Evolutionary conservation across 30 jellyfish, hydroid and myxozoan genomes (phyloP).

Genomic region (Hydractinia symbiolongicarpus): DNA sequence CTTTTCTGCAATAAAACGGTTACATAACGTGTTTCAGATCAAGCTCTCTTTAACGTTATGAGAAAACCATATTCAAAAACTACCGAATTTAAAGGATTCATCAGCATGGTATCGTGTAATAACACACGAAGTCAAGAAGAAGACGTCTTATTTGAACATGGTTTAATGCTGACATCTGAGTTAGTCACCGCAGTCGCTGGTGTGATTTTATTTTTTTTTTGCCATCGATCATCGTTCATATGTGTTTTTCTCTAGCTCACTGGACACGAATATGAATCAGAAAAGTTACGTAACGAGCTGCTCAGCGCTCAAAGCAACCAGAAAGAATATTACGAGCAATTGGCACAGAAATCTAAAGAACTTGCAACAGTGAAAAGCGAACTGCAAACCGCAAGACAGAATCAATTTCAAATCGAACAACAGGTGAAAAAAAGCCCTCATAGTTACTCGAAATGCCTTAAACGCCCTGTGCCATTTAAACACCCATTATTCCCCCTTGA

Average conservation of each 20-base stretch:
- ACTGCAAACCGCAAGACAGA: slow-evolving; percentile 45
- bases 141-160: too few relatives aligned
- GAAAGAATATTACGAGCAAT: slow-evolving; percentile 80
- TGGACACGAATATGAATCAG: slow-evolving; percentile 44
- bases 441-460: too few relatives aligned
- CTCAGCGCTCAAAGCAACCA: slow-evolving; percentile 61
- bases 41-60: not conserved
- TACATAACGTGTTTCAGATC: not conserved
- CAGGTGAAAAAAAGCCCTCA: slow-evolving; percentile 24
- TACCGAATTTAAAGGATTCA: too few relatives aligned
- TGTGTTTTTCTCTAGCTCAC: slow-evolving; percentile 25
- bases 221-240: too few relatives aligned
- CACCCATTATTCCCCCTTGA: too few relatives aligned
- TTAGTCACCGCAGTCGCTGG: too few relatives aligned
- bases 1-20: not conserved
- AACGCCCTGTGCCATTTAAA: too few relatives aligned
- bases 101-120: too few relatives aligned
- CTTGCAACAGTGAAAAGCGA: slow-evolving; percentile 57
- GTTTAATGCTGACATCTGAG: too few relatives aligned
- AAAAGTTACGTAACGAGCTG: slow-evolving; percentile 48
- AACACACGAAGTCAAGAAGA: too few relatives aligned
- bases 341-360: slow-evolving; percentile 61
- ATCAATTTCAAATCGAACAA: slow-evolving; percentile 43
- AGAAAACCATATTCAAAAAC: too few relatives aligned
- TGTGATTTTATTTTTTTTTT: too few relatives aligned